Evolutionary conservation across 2,888 invertebrate genomes (phyloP).

Genomic region (Philereme vetulata): DNA sequence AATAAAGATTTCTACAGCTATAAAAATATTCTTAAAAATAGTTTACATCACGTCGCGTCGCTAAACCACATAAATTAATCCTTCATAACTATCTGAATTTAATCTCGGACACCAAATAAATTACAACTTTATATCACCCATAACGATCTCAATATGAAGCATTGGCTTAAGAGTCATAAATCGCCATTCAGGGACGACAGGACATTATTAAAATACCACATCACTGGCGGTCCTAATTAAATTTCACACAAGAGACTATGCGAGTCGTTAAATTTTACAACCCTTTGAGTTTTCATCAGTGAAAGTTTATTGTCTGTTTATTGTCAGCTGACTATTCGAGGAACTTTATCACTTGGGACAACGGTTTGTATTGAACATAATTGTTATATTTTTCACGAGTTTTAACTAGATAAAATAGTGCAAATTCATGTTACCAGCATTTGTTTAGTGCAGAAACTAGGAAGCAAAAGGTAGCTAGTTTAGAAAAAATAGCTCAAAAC

Average conservation of each 20-base stretch:
- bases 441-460: too few relatives aligned
- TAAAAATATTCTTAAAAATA: too few relatives aligned
- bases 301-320: slow-evolving; percentile 54
- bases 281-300: slow-evolving; percentile 67
- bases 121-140: slow-evolving; percentile 63
- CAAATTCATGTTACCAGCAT: too few relatives aligned
- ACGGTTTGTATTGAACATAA: slow-evolving; percentile 14
- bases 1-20: too few relatives aligned
- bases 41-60: background rate
- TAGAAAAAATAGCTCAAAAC: too few relatives aligned
- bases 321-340: slow-evolving; percentile 33
- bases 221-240: slow-evolving; percentile 74
- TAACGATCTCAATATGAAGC: slow-evolving; percentile 56
- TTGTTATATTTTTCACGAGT: slow-evolving; percentile 1
- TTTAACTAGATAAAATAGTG: too few relatives aligned
- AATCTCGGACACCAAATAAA: slow-evolving; percentile 48
- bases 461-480: too few relatives aligned
- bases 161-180: slow-evolving; percentile 61
- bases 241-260: slow-evolving; percentile 69
- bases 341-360: slow-evolving; percentile 26
- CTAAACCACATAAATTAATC: slow-evolving; percentile 9
- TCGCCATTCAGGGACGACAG: slow-evolving; percentile 58
- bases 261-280: slow-evolving; percentile 71
- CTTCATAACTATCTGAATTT: slow-evolving; percentile 18
- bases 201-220: slow-evolving; percentile 76